These are phyloP conservation scores for Solea senegalensis DNA, from an alignment of 2,113 vertebrate genomes.

Conservation along the genomic window DNA sequence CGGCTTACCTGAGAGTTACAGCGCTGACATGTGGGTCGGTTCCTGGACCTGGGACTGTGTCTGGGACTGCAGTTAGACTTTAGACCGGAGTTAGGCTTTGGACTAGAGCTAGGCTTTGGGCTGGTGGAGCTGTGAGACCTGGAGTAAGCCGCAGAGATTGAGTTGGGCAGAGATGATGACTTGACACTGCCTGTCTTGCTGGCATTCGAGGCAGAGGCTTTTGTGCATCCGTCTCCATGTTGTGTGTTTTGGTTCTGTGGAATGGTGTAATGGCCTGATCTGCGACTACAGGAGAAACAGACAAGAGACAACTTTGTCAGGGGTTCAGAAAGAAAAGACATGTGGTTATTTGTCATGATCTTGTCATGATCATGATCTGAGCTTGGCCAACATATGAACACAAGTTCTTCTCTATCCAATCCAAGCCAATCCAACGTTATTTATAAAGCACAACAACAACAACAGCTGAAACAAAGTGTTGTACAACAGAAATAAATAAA, in stretches of 20 bases:
- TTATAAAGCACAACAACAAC: too few species aligned
- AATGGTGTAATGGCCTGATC: constrained; percentile 65
- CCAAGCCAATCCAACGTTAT: too few species aligned
- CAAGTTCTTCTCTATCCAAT: not conserved
- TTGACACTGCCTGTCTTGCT: constrained; percentile 17
- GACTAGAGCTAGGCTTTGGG: constrained; percentile 50
- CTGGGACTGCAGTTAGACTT: constrained; percentile 52
- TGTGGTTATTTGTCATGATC: not conserved
- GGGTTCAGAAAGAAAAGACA: not conserved
- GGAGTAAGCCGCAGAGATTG: not conserved
- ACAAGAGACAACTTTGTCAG: not conserved
- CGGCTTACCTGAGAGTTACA: constrained; percentile 66
- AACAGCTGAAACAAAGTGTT: too few species aligned
- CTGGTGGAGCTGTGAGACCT: constrained; percentile 40
- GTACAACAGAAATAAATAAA: too few species aligned
- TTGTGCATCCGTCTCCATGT: constrained; percentile 31
- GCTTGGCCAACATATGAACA: not conserved
- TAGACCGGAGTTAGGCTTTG: constrained; percentile 46
- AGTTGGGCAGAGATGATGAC: not conserved
- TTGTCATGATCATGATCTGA: not conserved
- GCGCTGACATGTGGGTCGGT: constrained; percentile 41
- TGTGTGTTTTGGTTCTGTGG: constrained; percentile 57
- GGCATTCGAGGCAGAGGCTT: not conserved
- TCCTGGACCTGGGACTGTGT: constrained; percentile 37
- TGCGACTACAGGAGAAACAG: constrained; percentile 41